These are phyloP conservation scores for Mechanitis mazaeus DNA, from an alignment of 2,888 invertebrate species.

Conservation along the genomic window DNA sequence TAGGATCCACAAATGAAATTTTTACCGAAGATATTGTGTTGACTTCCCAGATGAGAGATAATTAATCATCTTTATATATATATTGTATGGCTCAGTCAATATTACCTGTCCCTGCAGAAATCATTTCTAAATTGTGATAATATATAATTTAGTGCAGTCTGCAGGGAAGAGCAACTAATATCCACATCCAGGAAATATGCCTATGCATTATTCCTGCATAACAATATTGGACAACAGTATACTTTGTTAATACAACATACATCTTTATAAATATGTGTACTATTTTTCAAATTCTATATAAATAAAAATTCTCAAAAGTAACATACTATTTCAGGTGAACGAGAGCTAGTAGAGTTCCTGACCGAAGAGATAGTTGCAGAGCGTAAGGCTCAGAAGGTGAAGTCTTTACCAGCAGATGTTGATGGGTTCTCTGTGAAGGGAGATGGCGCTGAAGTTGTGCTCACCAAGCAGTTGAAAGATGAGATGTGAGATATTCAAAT, in stretches of 20 bases:
- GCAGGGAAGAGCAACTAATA: slow-evolving; percentile 36
- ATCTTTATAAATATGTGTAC: slow-evolving; percentile 28
- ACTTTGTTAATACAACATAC: slow-evolving; percentile 34
- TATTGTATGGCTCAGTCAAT: too few species aligned
- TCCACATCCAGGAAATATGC: slow-evolving; percentile 27
- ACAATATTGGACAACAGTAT: slow-evolving; percentile 28
- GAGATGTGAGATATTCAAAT: slow-evolving; percentile 78
- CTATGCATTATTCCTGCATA: slow-evolving; percentile 26
- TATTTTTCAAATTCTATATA: slow-evolving; percentile 20
- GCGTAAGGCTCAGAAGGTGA: slow-evolving; percentile 86
- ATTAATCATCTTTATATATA: too few species aligned
- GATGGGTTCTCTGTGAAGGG: slow-evolving; percentile 88
- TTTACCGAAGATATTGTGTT: too few species aligned
- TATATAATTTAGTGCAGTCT: slow-evolving; percentile 30
- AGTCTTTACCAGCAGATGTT: slow-evolving; percentile 84
- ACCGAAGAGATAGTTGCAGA: slow-evolving; percentile 96
- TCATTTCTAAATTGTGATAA: slow-evolving; percentile 42
- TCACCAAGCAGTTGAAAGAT: slow-evolving; percentile 82
- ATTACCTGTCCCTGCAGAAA: slow-evolving; percentile 14
- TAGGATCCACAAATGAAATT: too few species aligned
- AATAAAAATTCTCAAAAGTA: too few species aligned
- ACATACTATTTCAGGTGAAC: slow-evolving; percentile 79
- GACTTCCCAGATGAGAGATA: too few species aligned
- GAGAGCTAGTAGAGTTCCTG: slow-evolving; percentile 92
- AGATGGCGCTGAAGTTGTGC: slow-evolving; percentile 89